Evolutionary conservation across 2,113 vertebrate genomes (phyloP), one percentile per base, ranked within the genome.

Genomic region (Heterotilapia buettikoferi): DNA sequence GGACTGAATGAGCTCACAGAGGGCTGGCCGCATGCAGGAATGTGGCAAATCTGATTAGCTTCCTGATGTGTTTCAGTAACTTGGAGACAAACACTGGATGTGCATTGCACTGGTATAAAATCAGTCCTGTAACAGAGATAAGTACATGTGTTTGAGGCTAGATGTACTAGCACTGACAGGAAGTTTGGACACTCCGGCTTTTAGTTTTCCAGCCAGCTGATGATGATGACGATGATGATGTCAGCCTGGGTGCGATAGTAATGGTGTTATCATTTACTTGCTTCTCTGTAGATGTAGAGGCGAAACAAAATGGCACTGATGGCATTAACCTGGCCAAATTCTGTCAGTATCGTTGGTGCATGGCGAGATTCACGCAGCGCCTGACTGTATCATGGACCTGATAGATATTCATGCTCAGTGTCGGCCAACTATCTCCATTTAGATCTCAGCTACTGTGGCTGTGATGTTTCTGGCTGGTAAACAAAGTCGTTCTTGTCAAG

Each of bases 401-500:
- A 45, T 76, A 56, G 86, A 86, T 59, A 84, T 83, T 83, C 50
- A 66, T 66, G 87, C 82, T 89, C 38, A 10, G 88, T 89, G 86
- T 90, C 40, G 3, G 85, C 88, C 88, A 88, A 36, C 85, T 80
- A 29, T 92, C 89, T 89, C 88, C 82, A 76, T 88, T 90, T 81
- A 84, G 73, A 90, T 87, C 87, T 91, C 88, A 43, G 84, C 86
- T 82, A 68, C 89, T 86, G 86, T 79, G 90, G 87, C 86, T 86
- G 86, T 73, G 87, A 90, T 66, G 78, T 88, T 86, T 90, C 86
- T 90, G 91, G 91, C 89, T 86, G 61, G 76, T 78, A 79, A 91
- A 94, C 94, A 90, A 90, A 92, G 92, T 92, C 88, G 82, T 91
- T 87, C 88, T 94, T 90, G 92, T 93, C 73, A 78, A 88, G 88